These are phyloP conservation scores for Cephalopholis sonnerati DNA, from an alignment of 2,113 vertebrate species.

Conservation along the genomic window DNA sequence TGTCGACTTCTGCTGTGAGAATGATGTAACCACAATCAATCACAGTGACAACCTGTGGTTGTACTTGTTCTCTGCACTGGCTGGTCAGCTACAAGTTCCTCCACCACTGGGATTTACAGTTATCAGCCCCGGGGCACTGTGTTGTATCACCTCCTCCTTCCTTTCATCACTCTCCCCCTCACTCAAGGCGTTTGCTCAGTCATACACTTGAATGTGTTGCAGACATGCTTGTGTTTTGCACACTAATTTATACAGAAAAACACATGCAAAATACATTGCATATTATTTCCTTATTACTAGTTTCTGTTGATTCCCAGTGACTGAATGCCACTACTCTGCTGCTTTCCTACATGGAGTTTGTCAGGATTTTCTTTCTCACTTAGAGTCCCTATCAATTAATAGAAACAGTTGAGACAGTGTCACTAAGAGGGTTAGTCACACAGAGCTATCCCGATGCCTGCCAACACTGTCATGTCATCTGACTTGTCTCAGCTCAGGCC, in stretches of 20 bases:
- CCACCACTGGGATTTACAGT: slow-evolving; percentile 37
- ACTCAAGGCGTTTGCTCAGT: slow-evolving; percentile 12
- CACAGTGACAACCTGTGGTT: slow-evolving; percentile 39
- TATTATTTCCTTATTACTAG: slow-evolving; percentile 22
- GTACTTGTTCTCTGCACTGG: slow-evolving; percentile 12
- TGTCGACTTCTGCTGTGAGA: slow-evolving; percentile 7
- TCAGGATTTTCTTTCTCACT: slow-evolving; percentile 44
- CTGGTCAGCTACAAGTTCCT: neutral
- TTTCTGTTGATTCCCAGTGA: slow-evolving; percentile 7
- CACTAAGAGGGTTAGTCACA: slow-evolving; percentile 64
- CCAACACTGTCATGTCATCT: slow-evolving; percentile 63
- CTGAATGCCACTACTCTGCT: slow-evolving; percentile 6
- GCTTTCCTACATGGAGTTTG: slow-evolving; percentile 9
- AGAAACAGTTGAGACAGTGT: slow-evolving; percentile 59
- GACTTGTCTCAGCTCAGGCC: slow-evolving; percentile 56
- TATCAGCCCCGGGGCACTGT: neutral
- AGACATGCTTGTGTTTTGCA: neutral
- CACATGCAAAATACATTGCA: neutral
- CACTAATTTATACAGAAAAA: neutral
- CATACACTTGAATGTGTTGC: slow-evolving; percentile 8
- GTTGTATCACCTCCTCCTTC: slow-evolving; percentile 28
- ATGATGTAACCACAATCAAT: slow-evolving; percentile 35
- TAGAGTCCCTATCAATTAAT: slow-evolving; percentile 65
- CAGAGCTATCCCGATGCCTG: slow-evolving; percentile 42
- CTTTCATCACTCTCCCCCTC: slow-evolving; percentile 31